These are phyloP conservation scores for Nothocercus julius DNA, from an alignment of 2,113 vertebrate species.

Conservation along the genomic window DNA sequence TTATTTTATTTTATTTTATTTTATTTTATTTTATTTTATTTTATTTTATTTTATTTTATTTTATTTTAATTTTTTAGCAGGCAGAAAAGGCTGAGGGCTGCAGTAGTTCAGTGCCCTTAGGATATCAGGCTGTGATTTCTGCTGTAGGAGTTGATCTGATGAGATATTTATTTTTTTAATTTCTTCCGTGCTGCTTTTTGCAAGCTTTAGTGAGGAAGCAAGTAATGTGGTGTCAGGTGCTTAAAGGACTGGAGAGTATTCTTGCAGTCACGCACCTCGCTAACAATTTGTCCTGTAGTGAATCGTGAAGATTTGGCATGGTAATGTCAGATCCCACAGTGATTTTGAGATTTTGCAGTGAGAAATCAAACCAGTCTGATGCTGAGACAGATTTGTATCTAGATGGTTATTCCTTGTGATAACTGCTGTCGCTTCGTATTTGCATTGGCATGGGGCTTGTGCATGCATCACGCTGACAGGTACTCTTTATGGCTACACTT, in stretches of 20 bases:
- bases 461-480: slow-evolving; percentile 57
- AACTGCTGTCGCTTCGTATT: slow-evolving; percentile 20
- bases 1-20: too few relatives aligned
- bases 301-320: not conserved
- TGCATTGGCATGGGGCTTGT: not conserved
- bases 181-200: not conserved
- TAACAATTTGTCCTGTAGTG: not conserved
- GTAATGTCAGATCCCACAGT: not conserved
- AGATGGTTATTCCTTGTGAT: slow-evolving; percentile 43
- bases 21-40: too few relatives aligned
- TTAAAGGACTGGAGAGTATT: not conserved
- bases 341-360: not conserved
- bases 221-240: not conserved
- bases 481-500: not conserved
- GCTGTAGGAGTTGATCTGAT: not conserved
- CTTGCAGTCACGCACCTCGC: not conserved
- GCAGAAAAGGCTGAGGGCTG: not conserved
- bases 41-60: too few relatives aligned
- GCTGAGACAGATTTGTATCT: not conserved
- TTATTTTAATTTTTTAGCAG: not conserved
- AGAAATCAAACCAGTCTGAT: not conserved
- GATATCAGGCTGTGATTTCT: not conserved
- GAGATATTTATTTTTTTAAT: not conserved
- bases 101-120: not conserved
- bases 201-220: not conserved